Evolutionary conservation across 1,140 invertebrate species (phyloP).

Genomic region (Lethocerus indicus): DNA sequence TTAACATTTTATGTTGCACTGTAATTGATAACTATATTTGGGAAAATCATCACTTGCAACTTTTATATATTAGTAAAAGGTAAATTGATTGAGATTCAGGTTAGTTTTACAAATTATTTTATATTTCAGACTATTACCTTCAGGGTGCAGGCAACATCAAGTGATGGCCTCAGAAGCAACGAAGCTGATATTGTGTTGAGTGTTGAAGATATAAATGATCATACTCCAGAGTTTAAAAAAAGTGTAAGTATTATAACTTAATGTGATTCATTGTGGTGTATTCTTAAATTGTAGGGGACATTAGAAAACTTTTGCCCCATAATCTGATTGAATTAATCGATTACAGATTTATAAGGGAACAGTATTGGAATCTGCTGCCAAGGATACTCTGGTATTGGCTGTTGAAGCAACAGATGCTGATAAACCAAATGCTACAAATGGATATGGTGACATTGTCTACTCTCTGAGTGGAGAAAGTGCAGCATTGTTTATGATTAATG

Average conservation of each 20-base stretch:
- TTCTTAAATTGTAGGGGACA: not conserved
- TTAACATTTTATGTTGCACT: too few species aligned
- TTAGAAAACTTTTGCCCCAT: not conserved
- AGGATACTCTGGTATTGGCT: constrained; percentile 45
- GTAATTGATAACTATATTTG: too few species aligned
- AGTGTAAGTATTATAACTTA: constrained; percentile 24
- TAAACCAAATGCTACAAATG: constrained; percentile 37
- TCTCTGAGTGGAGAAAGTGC: constrained; percentile 49
- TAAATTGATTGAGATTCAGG: not conserved
- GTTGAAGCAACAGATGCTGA: constrained; percentile 55
- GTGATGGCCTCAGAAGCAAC: constrained; percentile 40
- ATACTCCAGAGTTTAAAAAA: constrained; percentile 52
- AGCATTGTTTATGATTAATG: constrained; percentile 49
- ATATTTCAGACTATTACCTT: constrained; percentile 36
- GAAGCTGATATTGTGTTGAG: constrained; percentile 50
- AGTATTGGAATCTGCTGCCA: constrained; percentile 46
- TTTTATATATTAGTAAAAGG: constrained; percentile 6
- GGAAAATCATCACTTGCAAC: too few species aligned
- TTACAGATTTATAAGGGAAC: constrained; percentile 45
- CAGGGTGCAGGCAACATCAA: constrained; percentile 49
- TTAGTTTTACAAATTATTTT: constrained; percentile 16
- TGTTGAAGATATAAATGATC: constrained; percentile 62
- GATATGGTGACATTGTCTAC: constrained; percentile 50
- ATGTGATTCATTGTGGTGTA: not conserved
- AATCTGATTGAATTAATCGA: constrained; percentile 11